Percentiles rank a stretch among this genome's conserved stretches.
phyloP scores from a whole-genome alignment of 2,888 invertebrate species.

The Sussaba pulchella region DNA sequence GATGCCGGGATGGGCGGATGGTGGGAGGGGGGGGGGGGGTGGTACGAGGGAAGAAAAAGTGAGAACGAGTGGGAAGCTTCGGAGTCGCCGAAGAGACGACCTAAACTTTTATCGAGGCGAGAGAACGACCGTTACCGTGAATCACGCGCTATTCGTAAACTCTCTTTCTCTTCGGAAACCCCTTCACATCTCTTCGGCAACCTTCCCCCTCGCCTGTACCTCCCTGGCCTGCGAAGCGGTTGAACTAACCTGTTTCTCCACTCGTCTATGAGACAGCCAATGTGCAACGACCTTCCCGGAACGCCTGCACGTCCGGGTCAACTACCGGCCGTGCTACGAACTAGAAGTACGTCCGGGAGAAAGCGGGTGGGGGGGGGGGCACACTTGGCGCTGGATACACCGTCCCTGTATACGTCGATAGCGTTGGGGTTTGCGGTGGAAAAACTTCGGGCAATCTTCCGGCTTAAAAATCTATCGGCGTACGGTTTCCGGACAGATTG shows the following conservation, averaged over 20 bases:
- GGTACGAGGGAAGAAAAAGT: too few relatives aligned
- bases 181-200: neutral
- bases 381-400: neutral
- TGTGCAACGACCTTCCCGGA: constrained; percentile 13
- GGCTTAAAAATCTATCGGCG: constrained; percentile 73
- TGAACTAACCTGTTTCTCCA: constrained; percentile 39
- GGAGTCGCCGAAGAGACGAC: constrained; percentile 38
- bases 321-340: constrained; percentile 13
- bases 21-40: too few relatives aligned
- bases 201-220: too few relatives aligned
- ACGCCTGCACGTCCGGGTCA: constrained; percentile 21
- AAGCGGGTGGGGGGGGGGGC: neutral
- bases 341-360: too few relatives aligned
- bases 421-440: constrained; percentile 30
- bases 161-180: constrained; percentile 54
- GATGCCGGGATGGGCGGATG: too few relatives aligned
- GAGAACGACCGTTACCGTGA: constrained; percentile 72
- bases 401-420: too few relatives aligned
- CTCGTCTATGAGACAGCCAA: constrained; percentile 24
- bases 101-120: constrained; percentile 70
- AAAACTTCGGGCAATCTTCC: constrained; percentile 69
- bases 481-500: constrained; percentile 56
- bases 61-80: constrained; percentile 31
- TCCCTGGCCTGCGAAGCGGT: constrained; percentile 19
- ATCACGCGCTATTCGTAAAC: constrained; percentile 71